A percentile compares a stretch with the other conserved stretches of the same genome.
Evolutionary conservation across 2,888 invertebrate species (phyloP).

Genomic region (Plemyria rubiginata): DNA sequence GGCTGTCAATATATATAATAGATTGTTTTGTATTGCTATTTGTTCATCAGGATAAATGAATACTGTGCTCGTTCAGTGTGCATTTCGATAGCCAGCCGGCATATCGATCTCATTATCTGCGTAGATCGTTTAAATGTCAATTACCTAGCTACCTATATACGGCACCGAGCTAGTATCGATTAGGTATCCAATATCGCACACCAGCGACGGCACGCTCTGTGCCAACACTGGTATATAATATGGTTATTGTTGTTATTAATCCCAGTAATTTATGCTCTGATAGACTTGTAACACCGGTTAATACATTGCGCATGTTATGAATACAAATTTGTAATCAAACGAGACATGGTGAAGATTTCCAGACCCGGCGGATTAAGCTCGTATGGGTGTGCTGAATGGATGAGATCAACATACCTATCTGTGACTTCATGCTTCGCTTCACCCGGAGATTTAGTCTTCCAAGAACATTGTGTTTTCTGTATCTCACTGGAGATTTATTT

Average conservation of each 20-base stretch:
- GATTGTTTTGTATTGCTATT: not conserved
- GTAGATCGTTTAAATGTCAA: slow-evolving; percentile 47
- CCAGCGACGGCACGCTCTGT: slow-evolving; percentile 32
- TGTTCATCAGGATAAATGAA: slow-evolving; percentile 12
- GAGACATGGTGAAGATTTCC: slow-evolving; percentile 30
- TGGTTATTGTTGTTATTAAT: slow-evolving; percentile 55
- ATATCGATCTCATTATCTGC: slow-evolving; percentile 39
- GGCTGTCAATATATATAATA: no score
- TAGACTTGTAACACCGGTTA: slow-evolving; percentile 36
- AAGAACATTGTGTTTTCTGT: slow-evolving; percentile 50
- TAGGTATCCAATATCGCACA: slow-evolving; percentile 49
- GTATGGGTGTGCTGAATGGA: slow-evolving; percentile 41
- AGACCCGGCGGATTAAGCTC: slow-evolving; percentile 37
- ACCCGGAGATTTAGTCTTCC: slow-evolving; percentile 48
- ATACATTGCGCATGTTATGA: slow-evolving; percentile 33
- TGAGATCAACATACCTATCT: slow-evolving; percentile 54
- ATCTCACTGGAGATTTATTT: slow-evolving; percentile 48
- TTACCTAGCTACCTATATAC: slow-evolving; percentile 40
- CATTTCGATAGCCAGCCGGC: slow-evolving; percentile 14
- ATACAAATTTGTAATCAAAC: slow-evolving; percentile 30
- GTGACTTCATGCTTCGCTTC: slow-evolving; percentile 60
- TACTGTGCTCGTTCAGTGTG: slow-evolving; percentile 2
- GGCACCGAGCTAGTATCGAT: slow-evolving; percentile 48
- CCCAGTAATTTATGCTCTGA: slow-evolving; percentile 54
- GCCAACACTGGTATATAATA: slow-evolving; percentile 44